These are phyloP conservation scores for Cyclophora punctaria DNA, from an alignment of 2,888 invertebrate species.

Conservation along the genomic window DNA sequence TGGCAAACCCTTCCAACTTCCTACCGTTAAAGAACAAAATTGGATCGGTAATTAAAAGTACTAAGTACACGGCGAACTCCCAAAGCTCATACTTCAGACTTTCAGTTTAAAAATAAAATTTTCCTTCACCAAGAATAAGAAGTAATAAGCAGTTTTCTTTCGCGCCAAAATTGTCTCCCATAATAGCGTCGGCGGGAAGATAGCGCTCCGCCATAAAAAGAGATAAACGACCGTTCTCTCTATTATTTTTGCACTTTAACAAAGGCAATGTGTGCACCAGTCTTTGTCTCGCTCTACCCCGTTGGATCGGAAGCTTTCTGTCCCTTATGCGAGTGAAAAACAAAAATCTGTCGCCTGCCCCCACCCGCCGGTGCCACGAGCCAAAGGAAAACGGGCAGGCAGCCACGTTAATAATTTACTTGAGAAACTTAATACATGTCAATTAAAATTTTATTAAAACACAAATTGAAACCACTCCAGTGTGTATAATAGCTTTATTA, in stretches of 20 bases:
- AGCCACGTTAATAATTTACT: conserved; percentile 68
- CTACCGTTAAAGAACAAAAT: background rate
- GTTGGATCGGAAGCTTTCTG: conserved; percentile 25
- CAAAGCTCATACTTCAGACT: conserved; percentile 10
- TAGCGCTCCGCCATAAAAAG: conserved; percentile 73
- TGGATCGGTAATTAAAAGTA: conserved; percentile 10
- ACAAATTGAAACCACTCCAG: conserved; percentile 46
- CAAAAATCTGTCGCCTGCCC: conserved; percentile 65
- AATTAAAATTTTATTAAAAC: conserved; percentile 71
- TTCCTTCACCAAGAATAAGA: conserved; percentile 57
- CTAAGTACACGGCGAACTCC: conserved; percentile 3
- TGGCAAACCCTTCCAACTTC: too few relatives aligned
- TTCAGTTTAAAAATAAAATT: conserved; percentile 18
- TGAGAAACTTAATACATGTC: conserved; percentile 68
- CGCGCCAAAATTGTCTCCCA: conserved; percentile 74
- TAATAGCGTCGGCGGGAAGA: conserved; percentile 70
- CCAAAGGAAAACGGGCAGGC: conserved; percentile 45
- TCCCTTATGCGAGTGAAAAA: conserved; percentile 60
- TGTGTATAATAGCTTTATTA: conserved; percentile 55
- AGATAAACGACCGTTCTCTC: conserved; percentile 74
- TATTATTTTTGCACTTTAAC: conserved; percentile 75
- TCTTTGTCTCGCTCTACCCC: conserved; percentile 58
- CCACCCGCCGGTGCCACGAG: conserved; percentile 51
- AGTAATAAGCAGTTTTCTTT: conserved; percentile 75
- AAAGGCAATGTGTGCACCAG: conserved; percentile 71